Base-by-base conservation (phyloP, 2,113 vertebrate species). In the Leuciscus idus region DNA sequence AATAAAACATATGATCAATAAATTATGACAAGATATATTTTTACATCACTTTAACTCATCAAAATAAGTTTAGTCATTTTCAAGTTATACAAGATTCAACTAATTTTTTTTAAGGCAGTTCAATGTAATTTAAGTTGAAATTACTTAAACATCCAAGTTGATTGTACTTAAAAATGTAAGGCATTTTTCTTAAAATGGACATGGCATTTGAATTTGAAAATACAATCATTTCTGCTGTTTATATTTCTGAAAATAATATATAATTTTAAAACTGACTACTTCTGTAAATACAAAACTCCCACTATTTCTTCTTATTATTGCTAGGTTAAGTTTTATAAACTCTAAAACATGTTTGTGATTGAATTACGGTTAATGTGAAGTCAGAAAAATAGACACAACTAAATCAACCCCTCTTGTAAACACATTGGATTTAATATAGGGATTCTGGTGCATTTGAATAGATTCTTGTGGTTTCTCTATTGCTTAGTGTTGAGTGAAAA, bases 381-480 rank as follows among this genome's bases (percentile, higher is more conserved):
- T 10, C 19, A 43, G 6, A 39, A n/a, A 21, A 39, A 39, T 0
- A 39, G 28, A 33, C 6, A 13, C 5, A 33, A 17, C 64, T 57
- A 59, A 78, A 59, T 23, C 17, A 39, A 13, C 19, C 2, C 4
- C 30, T 13, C 76, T 78, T 78, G 30, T 59, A 57, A 59, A 59
- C 76, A 39, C 76, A 78, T 55, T 78, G 28, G 9, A 28, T 77
- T 33, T 77, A 55, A 52, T 77, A 50, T 50, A 8, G 17, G 4
- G 50, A 77, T 28, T 59, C 23, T 78, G 57, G 28, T 59, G 52
- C 2, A 19, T 59, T 59, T 79, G 50, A 55, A 57, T 10, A 74
- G 72, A 74, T 74, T 46, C 50, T 33, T 78, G 75, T 57, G 75
- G 75, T n/a, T 79, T 61, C 23, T 39, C 30, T 36, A n/a, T 61